Evolutionary conservation across 2,888 invertebrate genomes (phyloP).

Genomic region (Hoplodrina ambigua): DNA sequence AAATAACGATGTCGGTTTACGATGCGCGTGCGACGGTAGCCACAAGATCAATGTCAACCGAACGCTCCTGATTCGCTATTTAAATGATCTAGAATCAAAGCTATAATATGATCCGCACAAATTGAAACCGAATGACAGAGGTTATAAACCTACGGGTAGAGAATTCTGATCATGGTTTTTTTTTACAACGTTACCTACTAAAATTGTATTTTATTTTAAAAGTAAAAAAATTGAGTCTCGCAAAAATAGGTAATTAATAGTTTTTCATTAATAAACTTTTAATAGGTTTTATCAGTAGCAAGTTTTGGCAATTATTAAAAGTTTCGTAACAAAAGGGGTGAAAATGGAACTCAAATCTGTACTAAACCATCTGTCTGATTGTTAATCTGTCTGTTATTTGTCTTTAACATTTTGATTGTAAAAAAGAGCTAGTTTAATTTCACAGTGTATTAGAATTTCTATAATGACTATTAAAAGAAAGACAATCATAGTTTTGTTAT

Average conservation of each 20-base stretch:
- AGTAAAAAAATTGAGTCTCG: too few relatives aligned
- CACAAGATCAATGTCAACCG: conserved; percentile 83
- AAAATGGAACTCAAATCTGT: too few relatives aligned
- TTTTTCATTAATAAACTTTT: too few relatives aligned
- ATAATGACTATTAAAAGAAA: too few relatives aligned
- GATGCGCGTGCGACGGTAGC: conserved; percentile 73
- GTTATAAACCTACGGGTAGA: conserved; percentile 3
- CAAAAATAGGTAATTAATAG: too few relatives aligned
- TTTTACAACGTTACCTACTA: too few relatives aligned
- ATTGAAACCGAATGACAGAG: conserved; percentile 54
- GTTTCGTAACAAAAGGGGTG: too few relatives aligned
- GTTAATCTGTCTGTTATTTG: neutral
- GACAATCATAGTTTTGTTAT: too few relatives aligned
- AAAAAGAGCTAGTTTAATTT: too few relatives aligned
- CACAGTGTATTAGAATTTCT: too few relatives aligned
- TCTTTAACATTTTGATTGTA: neutral
- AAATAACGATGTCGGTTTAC: conserved; percentile 18
- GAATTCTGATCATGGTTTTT: neutral
- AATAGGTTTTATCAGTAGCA: too few relatives aligned
- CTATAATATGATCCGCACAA: conserved; percentile 73
- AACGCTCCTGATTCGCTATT: conserved; percentile 84
- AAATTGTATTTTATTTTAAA: neutral
- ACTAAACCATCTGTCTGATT: neutral
- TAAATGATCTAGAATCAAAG: conserved; percentile 86
- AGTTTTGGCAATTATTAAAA: too few relatives aligned